phyloP scores from a whole-genome alignment of 1,140 invertebrate genomes.

The Popillia japonica region DNA sequence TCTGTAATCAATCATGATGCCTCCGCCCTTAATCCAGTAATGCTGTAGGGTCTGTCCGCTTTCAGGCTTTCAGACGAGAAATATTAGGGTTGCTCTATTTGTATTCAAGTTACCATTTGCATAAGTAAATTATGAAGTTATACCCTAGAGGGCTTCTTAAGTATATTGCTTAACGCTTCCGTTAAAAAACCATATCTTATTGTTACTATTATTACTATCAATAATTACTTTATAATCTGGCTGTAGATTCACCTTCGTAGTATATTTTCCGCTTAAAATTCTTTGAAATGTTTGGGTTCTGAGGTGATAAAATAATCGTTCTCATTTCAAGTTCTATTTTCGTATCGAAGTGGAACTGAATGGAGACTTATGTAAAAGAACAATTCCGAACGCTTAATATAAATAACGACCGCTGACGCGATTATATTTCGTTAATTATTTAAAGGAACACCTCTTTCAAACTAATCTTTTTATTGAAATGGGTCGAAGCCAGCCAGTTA shows the following conservation, averaged over 20 bases:
- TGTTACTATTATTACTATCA: too few relatives aligned
- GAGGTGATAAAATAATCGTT: too few relatives aligned
- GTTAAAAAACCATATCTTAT: too few relatives aligned
- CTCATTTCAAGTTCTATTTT: too few relatives aligned
- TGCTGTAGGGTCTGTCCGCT: not conserved
- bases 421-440: not conserved
- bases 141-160: too few relatives aligned
- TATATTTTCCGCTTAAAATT: too few relatives aligned
- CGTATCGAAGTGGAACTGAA: not conserved
- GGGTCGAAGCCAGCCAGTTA: not conserved
- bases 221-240: too few relatives aligned
- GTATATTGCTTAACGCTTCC: too few relatives aligned
- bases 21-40: not conserved
- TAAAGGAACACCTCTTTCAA: not conserved
- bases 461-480: not conserved
- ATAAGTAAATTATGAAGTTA: too few relatives aligned
- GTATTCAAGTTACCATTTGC: too few relatives aligned
- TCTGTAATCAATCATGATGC: constrained; percentile 4
- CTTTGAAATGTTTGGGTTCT: too few relatives aligned
- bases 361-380: constrained; percentile 2
- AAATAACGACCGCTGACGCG: not conserved
- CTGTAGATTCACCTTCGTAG: too few relatives aligned
- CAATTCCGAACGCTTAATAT: constrained; percentile 5
- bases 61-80: not conserved
- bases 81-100: not conserved